phyloP scores from a whole-genome alignment of 2,888 invertebrate species.

The Phortica okadai region DNA sequence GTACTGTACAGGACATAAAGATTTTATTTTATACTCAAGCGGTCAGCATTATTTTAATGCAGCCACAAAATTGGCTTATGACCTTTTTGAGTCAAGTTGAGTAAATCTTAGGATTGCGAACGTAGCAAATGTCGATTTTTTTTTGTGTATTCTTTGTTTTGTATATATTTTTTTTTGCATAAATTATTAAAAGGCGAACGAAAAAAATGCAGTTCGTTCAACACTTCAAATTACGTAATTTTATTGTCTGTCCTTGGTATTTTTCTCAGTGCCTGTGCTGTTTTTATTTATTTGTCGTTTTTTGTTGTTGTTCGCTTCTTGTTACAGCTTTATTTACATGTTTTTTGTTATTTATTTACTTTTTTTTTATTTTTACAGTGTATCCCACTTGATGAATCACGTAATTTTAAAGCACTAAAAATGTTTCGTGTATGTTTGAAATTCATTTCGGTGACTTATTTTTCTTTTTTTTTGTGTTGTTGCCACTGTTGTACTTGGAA shows the following conservation, averaged over 20 bases:
- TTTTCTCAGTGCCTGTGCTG: background rate
- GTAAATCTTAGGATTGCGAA: background rate
- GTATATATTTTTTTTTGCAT: background rate
- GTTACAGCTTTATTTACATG: constrained; percentile 2
- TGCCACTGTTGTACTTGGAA: background rate
- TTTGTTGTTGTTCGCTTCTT: background rate
- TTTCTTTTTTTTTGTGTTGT: background rate
- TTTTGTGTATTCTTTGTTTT: background rate
- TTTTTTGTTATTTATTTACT: background rate
- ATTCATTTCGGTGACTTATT: constrained; percentile 7
- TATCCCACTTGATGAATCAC: constrained; percentile 22
- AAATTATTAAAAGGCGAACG: background rate
- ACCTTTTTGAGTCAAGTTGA: background rate
- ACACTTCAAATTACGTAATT: constrained; percentile 30
- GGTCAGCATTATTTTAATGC: background rate
- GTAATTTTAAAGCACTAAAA: constrained; percentile 32
- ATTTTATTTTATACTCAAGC: background rate
- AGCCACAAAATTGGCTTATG: background rate
- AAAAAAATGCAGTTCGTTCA: background rate
- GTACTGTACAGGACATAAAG: too few species aligned
- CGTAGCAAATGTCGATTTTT: too few species aligned
- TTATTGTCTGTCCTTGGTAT: constrained; percentile 1
- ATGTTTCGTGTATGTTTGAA: constrained; percentile 21
- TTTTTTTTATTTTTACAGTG: constrained; percentile 4
- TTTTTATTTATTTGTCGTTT: background rate